Evolutionary conservation across 2,113 vertebrate species (phyloP).

Genomic region (Archocentrus centrarchus): DNA sequence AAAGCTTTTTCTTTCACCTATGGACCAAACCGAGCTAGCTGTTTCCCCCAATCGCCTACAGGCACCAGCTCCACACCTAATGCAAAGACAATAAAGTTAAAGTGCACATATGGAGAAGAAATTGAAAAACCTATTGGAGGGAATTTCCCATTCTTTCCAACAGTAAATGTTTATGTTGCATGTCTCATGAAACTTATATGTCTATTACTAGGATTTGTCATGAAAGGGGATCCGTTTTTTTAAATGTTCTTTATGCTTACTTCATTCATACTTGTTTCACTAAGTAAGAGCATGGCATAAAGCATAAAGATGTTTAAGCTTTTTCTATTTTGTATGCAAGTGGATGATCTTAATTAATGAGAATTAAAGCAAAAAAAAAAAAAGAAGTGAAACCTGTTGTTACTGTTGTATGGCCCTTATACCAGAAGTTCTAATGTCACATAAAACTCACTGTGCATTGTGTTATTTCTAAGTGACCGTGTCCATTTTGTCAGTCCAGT

Average conservation of each 20-base stretch:
- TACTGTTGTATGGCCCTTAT: not conserved
- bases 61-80: not conserved
- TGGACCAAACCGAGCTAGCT: too few species aligned
- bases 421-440: not conserved
- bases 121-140: not conserved
- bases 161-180: constrained; percentile 4
- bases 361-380: too few species aligned
- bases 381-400: not conserved
- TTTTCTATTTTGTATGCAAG: not conserved
- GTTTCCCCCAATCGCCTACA: not conserved
- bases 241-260: not conserved
- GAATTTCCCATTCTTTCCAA: not conserved
- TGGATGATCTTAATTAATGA: not conserved
- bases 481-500: not conserved
- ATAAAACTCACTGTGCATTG: not conserved
- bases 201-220: not conserved
- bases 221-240: not conserved
- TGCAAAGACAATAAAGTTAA: not conserved
- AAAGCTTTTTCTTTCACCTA: too few species aligned
- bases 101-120: constrained; percentile 6
- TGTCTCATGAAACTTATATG: not conserved
- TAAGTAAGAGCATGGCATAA: not conserved
- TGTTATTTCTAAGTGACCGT: not conserved
- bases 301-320: not conserved
- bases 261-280: not conserved